Conservation (phyloP, 2,888 invertebrate genomes). For the Esperia sulphurella region DNA sequence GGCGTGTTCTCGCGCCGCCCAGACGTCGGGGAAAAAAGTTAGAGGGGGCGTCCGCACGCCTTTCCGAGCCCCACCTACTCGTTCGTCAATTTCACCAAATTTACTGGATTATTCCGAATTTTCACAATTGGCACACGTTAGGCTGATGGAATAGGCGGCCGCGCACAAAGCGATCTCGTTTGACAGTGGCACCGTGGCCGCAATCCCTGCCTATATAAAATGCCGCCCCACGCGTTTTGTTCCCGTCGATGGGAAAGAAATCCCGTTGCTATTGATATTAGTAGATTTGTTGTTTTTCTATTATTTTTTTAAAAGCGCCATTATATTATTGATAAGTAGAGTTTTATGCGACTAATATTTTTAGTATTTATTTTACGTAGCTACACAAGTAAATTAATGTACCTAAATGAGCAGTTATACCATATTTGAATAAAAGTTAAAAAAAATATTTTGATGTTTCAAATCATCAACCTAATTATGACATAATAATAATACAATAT, state of each 20-base stretch:
- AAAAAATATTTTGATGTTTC: background rate
- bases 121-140: slow-evolving; percentile 58
- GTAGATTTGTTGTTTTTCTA: no score
- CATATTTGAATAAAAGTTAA: no score
- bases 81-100: slow-evolving; percentile 64
- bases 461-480: background rate
- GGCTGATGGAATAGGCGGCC: slow-evolving; percentile 47
- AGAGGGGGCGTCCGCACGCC: slow-evolving; percentile 64
- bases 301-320: no score
- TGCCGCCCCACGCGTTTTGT: slow-evolving; percentile 67
- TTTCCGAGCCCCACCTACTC: slow-evolving; percentile 67
- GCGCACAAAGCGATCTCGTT: slow-evolving; percentile 66
- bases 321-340: no score
- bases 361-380: no score
- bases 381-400: no score
- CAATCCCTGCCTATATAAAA: slow-evolving; percentile 71
- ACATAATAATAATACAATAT: background rate
- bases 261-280: slow-evolving; percentile 32
- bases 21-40: slow-evolving; percentile 68
- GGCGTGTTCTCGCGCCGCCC: slow-evolving; percentile 72
- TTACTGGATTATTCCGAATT: slow-evolving; percentile 59
- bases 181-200: slow-evolving; percentile 67
- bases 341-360: no score
- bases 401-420: no score
- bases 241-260: slow-evolving; percentile 58